Base-by-base conservation (phyloP, 2,888 invertebrate species). In the Meloe dianella region DNA sequence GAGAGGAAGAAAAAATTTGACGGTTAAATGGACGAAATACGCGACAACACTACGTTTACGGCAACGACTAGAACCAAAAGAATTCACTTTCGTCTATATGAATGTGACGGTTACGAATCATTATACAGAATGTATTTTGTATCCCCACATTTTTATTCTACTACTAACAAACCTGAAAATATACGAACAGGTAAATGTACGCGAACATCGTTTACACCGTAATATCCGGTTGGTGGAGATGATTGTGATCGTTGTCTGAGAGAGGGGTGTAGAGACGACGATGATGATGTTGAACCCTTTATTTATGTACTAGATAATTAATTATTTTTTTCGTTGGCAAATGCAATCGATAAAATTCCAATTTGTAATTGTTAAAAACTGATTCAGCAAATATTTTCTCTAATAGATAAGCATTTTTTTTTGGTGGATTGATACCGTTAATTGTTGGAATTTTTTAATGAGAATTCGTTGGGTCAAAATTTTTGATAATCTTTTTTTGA, bases 111-210 rank as follows among this genome's bases (percentile, higher is more conserved):
- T 70, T 70, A 57, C 47, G 65, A 67, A 61, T 58, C 63, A 63
- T 67, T 7, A n/a, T n/a, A 17, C 17, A 41, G 41, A 14, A 9
- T 62, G 20, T 24, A 72, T 70, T 69, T 68, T 68, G 51, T 71
- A 75, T 75, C 75, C 78, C 76, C 75, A 76, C 77, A 75, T 72
- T 59, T 62, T 32, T 66, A 47, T 67, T 71, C 72, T 82, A 83
- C 72, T 82, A 83, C 79, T 83, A 83, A 54, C 82, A 68, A 74
- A 77, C 69, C 79, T 77, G 75, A 81, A 81, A 81, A 83, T 75
- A 75, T 83, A 73, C 72, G 68, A 74, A 76, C 83, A 83, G 83
- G 83, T 83, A 83, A 82, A 81, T 78, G 79, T 69, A 79, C 81
- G 47, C 47, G 12, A 47, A 20, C 20, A 10, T n/a, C 35, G 24